phyloP scores from a whole-genome alignment of 2,888 invertebrate species.

The Leistus spinibarbis region DNA sequence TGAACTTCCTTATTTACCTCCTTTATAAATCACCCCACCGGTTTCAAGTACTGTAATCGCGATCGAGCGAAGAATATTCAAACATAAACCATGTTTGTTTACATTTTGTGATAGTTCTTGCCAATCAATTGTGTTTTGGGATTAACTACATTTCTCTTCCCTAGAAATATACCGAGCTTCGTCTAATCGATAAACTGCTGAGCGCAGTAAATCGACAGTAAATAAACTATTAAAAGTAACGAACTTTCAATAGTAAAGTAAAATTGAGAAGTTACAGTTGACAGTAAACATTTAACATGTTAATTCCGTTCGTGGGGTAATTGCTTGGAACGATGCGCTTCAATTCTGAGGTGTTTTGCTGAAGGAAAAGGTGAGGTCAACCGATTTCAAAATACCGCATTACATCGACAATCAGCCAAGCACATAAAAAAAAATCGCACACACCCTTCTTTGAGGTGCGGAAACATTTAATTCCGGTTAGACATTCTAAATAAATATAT shows the following conservation, averaged over 20 bases:
- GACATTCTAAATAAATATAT: neutral
- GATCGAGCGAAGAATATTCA: neutral
- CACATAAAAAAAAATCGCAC: neutral
- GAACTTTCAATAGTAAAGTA: neutral
- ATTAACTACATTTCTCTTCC: too few relatives aligned
- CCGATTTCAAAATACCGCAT: neutral
- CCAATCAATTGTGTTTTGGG: too few relatives aligned
- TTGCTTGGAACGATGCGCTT: neutral
- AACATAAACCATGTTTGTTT: too few relatives aligned
- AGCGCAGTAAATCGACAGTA: neutral
- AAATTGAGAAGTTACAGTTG: neutral
- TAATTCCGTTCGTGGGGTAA: neutral
- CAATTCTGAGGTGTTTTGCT: neutral
- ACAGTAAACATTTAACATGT: neutral
- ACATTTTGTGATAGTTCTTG: too few relatives aligned
- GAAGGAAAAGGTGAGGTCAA: conserved; percentile 1
- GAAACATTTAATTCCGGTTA: neutral
- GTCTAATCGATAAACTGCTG: too few relatives aligned
- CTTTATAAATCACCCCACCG: neutral
- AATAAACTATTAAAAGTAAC: neutral
- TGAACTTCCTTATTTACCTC: neutral
- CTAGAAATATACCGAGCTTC: too few relatives aligned
- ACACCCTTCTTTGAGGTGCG: neutral
- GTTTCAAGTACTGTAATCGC: too few relatives aligned
- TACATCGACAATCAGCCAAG: neutral